Conservation (phyloP, 2,888 invertebrate genomes). For the Nomada fucata region DNA sequence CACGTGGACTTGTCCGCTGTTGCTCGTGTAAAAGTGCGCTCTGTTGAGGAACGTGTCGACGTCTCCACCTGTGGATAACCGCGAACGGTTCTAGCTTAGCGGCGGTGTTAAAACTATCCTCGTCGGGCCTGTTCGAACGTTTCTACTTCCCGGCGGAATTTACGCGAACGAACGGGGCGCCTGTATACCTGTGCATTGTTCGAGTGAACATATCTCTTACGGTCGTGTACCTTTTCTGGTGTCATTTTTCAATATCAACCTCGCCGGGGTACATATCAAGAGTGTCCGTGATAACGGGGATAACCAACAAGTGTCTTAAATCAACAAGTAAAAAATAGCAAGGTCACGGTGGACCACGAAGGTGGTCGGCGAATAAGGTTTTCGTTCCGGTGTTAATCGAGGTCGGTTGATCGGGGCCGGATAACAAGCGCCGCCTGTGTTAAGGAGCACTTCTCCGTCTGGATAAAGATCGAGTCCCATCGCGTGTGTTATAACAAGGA, state of each 20-base stretch:
- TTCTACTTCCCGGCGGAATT: too few relatives aligned
- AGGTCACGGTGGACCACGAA: conserved; percentile 55
- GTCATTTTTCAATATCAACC: background rate
- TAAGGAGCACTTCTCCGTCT: conserved; percentile 28
- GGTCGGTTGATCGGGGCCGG: conserved; percentile 38
- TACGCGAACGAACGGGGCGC: too few relatives aligned
- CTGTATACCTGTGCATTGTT: too few relatives aligned
- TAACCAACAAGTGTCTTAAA: conserved; percentile 75
- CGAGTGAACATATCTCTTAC: too few relatives aligned
- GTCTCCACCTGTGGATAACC: conserved; percentile 57
- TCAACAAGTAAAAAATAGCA: conserved; percentile 70
- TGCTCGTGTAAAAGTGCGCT: conserved; percentile 46
- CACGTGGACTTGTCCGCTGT: conserved; percentile 42
- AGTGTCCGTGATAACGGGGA: conserved; percentile 50
- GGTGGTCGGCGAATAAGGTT: conserved; percentile 47
- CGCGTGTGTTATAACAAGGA: conserved; percentile 30
- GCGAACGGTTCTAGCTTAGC: background rate
- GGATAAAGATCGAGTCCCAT: conserved; percentile 28
- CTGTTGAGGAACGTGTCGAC: background rate
- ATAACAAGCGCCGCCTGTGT: conserved; percentile 27
- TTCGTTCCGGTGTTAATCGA: conserved; percentile 56
- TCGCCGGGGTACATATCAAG: conserved; percentile 19
- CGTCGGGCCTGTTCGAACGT: background rate
- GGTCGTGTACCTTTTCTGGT: too few relatives aligned
- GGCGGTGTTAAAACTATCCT: too few relatives aligned